Evolutionary conservation across 2,888 invertebrate genomes (phyloP).

Genomic region (Tetramorium bicarinatum): DNA sequence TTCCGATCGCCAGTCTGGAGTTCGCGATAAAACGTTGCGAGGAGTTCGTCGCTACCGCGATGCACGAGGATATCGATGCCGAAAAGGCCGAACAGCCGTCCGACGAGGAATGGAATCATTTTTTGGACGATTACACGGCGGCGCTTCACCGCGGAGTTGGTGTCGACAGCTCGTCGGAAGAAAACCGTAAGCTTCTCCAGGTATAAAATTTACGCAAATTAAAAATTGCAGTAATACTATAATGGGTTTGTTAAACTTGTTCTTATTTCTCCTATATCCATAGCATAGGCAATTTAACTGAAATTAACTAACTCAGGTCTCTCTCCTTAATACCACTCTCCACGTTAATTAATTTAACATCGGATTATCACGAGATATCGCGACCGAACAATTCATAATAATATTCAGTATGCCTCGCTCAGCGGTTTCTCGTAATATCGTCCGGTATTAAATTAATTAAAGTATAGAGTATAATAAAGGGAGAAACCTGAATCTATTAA

Average conservation of each 20-base stretch:
- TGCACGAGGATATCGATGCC: constrained; percentile 81
- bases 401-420: neutral
- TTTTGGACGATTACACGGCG: constrained; percentile 90
- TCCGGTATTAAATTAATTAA: constrained; percentile 27
- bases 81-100: constrained; percentile 68
- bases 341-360: constrained; percentile 39
- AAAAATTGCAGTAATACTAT: neutral
- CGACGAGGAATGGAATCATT: constrained; percentile 90
- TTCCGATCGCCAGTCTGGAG: constrained; percentile 85
- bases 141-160: constrained; percentile 86
- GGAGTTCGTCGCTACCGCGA: constrained; percentile 88
- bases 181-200: constrained; percentile 37
- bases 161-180: constrained; percentile 56
- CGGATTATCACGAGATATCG: constrained; percentile 40
- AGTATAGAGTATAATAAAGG: neutral
- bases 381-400: constrained; percentile 23
- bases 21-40: constrained; percentile 92
- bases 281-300: neutral
- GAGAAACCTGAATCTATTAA: neutral
- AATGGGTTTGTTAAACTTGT: neutral
- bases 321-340: neutral
- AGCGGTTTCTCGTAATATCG: constrained; percentile 13
- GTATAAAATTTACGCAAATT: neutral
- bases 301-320: neutral
- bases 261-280: neutral